Evolutionary conservation across 1,140 invertebrate genomes (phyloP).

Genomic region (Samia ricini): DNA sequence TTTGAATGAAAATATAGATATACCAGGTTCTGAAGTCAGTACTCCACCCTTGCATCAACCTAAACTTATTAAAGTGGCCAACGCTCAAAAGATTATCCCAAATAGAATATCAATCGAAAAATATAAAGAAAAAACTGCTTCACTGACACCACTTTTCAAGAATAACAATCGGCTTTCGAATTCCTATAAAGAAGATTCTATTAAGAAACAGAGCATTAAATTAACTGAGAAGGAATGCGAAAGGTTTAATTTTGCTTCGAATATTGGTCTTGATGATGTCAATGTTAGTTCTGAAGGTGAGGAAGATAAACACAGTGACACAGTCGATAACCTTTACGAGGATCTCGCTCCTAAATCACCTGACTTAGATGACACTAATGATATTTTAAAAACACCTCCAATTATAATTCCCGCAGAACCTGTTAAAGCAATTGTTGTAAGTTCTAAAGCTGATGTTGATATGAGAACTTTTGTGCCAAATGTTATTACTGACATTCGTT

Average conservation of each 20-base stretch:
- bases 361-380: slow-evolving; percentile 50
- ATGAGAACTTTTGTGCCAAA: slow-evolving; percentile 50
- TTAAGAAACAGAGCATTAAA: slow-evolving; percentile 64
- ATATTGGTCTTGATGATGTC: slow-evolving; percentile 43
- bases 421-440: slow-evolving; percentile 33
- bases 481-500: not conserved
- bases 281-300: slow-evolving; percentile 48
- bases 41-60: slow-evolving; percentile 62
- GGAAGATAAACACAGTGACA: slow-evolving; percentile 20
- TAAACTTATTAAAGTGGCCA: slow-evolving; percentile 63
- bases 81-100: slow-evolving; percentile 47
- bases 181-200: slow-evolving; percentile 38
- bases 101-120: slow-evolving; percentile 75
- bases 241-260: slow-evolving; percentile 78
- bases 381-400: slow-evolving; percentile 42
- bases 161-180: not conserved
- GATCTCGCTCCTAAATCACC: slow-evolving; percentile 67
- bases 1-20: slow-evolving; percentile 46
- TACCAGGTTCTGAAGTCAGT: slow-evolving; percentile 31
- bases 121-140: slow-evolving; percentile 62
- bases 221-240: slow-evolving; percentile 77
- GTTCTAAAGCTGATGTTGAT: slow-evolving; percentile 52
- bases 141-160: not conserved
- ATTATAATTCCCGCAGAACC: slow-evolving; percentile 66
- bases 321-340: slow-evolving; percentile 37